Conservation (phyloP, 2,888 invertebrate species). For the Dasysyrphus albostriatus region DNA sequence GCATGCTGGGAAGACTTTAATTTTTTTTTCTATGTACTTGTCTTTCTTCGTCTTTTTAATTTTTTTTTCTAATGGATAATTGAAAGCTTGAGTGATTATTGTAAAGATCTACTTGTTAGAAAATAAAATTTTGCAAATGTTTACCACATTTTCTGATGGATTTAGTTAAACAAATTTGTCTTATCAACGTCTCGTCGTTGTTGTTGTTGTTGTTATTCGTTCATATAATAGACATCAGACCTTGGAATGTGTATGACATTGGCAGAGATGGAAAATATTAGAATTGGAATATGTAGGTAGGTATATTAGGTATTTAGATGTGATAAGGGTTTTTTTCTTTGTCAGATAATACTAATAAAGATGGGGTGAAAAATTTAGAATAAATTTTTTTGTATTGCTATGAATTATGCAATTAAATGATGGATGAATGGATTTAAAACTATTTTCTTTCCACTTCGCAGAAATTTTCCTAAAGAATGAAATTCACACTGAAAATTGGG, state of each 20-base stretch:
- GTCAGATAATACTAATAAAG: background rate
- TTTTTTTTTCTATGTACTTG: background rate
- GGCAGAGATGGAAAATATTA: conserved; percentile 5
- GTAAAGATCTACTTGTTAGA: conserved; percentile 47
- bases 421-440: too few relatives aligned
- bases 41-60: background rate
- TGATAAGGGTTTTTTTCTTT: background rate
- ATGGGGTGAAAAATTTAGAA: background rate
- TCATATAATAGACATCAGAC: background rate
- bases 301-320: background rate
- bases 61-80: conserved; percentile 37
- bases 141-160: conserved; percentile 34
- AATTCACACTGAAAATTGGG: too few relatives aligned
- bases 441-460: too few relatives aligned
- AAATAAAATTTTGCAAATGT: conserved; percentile 39
- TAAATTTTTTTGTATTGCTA: background rate
- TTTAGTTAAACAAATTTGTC: conserved; percentile 43
- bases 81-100: conserved; percentile 55
- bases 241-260: conserved; percentile 3
- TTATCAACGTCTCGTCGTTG: conserved; percentile 34
- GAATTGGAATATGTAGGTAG: background rate
- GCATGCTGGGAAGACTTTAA: conserved; percentile 39
- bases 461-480: too few relatives aligned
- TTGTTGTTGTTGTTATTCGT: background rate
- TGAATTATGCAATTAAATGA: too few relatives aligned